Conservation (phyloP, 2,797 vertebrate species). For the Sphenodon punctatus region DNA sequence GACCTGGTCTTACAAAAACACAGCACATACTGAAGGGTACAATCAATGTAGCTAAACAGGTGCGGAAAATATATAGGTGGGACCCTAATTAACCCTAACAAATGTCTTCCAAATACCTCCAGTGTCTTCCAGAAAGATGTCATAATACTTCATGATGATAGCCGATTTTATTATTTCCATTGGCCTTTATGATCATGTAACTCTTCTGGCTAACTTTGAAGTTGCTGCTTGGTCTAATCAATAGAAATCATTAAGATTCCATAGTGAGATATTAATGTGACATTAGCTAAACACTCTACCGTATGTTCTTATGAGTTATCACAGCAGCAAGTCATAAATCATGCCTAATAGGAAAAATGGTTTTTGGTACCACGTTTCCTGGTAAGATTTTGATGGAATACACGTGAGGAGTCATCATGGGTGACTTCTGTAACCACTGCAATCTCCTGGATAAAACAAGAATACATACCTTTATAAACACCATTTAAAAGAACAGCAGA, state of each 20-base stretch:
- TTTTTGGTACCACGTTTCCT: slow-evolving; percentile 3
- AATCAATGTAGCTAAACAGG: no score
- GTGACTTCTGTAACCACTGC: slow-evolving; percentile 35
- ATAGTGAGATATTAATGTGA: slow-evolving; percentile 17
- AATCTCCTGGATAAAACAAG: slow-evolving; percentile 51
- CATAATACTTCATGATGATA: no score
- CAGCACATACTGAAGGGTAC: no score
- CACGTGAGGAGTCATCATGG: slow-evolving; percentile 44
- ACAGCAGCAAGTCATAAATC: slow-evolving; percentile 3
- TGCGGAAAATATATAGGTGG: no score
- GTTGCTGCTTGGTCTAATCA: neutral
- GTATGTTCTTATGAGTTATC: slow-evolving; percentile 31
- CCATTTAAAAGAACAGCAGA: slow-evolving; percentile 2
- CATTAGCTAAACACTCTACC: slow-evolving; percentile 32
- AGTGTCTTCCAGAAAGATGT: no score
- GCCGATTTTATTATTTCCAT: no score
- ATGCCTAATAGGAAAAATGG: slow-evolving; percentile 28
- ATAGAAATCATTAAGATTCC: slow-evolving; percentile 5
- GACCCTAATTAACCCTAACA: no score
- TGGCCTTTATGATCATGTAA: no score
- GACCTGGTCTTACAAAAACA: no score
- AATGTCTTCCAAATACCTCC: no score
- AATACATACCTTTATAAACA: slow-evolving; percentile 38
- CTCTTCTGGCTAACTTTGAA: no score
- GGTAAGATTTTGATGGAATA: slow-evolving; percentile 55